phyloP scores from a whole-genome alignment of 2,888 invertebrate species.

The Rhingia campestris region DNA sequence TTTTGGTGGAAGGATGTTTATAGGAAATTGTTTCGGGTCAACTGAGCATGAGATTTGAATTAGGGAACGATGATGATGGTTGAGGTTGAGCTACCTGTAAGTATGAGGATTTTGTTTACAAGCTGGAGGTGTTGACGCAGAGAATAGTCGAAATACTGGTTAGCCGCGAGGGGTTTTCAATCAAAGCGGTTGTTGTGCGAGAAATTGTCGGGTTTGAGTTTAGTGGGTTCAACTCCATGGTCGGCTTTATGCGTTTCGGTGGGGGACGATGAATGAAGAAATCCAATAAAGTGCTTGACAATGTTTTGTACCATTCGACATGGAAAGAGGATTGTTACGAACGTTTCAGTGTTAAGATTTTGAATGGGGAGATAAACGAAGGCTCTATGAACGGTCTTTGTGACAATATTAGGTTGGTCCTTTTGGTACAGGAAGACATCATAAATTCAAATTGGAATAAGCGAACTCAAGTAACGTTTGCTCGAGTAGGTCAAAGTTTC shows the following conservation, averaged over 20 bases:
- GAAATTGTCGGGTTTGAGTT: not conserved
- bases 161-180: not conserved
- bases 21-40: slow-evolving; percentile 71
- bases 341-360: no score
- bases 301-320: no score
- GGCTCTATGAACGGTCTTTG: no score
- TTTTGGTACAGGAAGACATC: no score
- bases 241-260: not conserved
- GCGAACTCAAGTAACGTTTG: no score
- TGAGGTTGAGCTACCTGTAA: slow-evolving; percentile 42
- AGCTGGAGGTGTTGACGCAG: slow-evolving; percentile 15
- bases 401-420: no score
- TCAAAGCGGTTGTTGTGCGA: not conserved
- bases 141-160: not conserved
- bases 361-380: no score
- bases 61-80: slow-evolving; percentile 32
- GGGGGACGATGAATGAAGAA: no score
- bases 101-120: slow-evolving; percentile 36
- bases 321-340: no score
- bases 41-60: slow-evolving; percentile 73
- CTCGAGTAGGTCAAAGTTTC: no score
- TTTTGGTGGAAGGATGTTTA: slow-evolving; percentile 25
- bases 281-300: no score
- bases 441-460: no score
- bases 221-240: slow-evolving; percentile 2